A percentile compares a stretch with the other conserved stretches of the same genome.
Evolutionary conservation across 2,797 vertebrate species (phyloP).

Genomic region (Rhynchotus rufescens): DNA sequence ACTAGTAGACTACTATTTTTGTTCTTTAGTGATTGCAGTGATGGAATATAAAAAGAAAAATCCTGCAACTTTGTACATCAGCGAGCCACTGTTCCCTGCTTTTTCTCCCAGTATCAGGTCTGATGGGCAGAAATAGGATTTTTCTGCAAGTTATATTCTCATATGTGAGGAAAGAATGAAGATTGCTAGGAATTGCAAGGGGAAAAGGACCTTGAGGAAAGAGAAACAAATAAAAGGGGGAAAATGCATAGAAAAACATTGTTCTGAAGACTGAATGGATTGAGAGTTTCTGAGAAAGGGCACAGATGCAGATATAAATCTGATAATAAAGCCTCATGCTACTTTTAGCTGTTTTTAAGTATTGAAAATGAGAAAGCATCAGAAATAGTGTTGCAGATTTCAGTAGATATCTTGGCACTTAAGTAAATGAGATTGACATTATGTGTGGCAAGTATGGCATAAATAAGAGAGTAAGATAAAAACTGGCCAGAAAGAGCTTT

Average conservation of each 20-base stretch:
- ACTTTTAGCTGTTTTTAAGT: not conserved
- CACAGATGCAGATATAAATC: not conserved
- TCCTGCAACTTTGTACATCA: not conserved
- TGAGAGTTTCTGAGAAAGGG: not conserved
- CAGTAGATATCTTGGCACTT: not conserved
- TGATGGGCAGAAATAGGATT: not conserved
- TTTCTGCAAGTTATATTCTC: not conserved
- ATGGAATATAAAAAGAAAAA: not conserved
- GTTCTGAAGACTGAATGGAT: not conserved
- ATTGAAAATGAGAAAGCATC: not conserved
- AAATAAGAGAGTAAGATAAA: not conserved
- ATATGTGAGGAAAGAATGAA: not conserved
- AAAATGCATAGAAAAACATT: not conserved
- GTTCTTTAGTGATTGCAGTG: not conserved
- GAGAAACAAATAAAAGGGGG: not conserved
- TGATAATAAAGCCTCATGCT: not conserved
- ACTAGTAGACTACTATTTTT: not conserved
- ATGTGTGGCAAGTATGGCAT: not conserved
- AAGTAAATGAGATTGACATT: not conserved
- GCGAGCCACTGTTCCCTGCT: not conserved
- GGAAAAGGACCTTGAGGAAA: not conserved
- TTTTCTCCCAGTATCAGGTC: not conserved
- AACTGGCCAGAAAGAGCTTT: not conserved
- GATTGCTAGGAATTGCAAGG: not conserved
- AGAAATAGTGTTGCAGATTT: not conserved